A percentile compares a stretch with the other conserved stretches of the same genome.
Evolutionary conservation across 2,113 vertebrate species (phyloP).

Genomic region (Zosterops borbonicus): DNA sequence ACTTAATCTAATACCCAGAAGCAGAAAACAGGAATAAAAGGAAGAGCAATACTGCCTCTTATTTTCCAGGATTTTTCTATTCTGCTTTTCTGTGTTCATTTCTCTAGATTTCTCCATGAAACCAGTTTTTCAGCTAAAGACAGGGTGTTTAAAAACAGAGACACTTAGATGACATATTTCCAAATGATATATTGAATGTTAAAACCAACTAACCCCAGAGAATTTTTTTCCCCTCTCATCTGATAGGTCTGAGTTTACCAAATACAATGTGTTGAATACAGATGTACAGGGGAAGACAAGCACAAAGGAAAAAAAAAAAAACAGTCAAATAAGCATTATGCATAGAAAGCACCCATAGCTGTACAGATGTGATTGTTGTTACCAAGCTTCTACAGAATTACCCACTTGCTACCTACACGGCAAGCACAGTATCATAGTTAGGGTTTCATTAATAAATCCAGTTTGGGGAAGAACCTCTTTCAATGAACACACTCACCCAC

Average conservation of each 20-base stretch:
- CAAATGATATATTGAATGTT: background rate
- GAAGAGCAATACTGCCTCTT: background rate
- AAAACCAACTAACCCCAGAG: background rate
- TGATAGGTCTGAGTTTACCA: background rate
- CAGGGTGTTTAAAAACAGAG: background rate
- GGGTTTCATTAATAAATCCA: background rate
- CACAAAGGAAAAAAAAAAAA: background rate
- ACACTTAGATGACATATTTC: background rate
- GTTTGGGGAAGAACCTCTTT: background rate
- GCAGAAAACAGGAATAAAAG: background rate
- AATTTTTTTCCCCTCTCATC: background rate
- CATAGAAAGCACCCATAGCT: background rate
- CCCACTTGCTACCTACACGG: background rate
- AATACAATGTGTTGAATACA: background rate
- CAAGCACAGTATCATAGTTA: background rate
- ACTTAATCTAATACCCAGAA: background rate
- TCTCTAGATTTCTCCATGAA: background rate
- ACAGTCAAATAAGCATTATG: background rate
- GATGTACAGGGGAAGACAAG: background rate
- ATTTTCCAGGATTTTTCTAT: background rate
- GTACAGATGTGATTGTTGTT: background rate
- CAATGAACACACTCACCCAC: background rate
- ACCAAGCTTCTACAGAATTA: background rate
- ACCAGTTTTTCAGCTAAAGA: background rate
- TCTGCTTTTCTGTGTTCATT: background rate